Evolutionary conservation across 2,797 vertebrate species (phyloP), one percentile per base, ranked within the genome.

Genomic region (Carduelis carduelis): DNA sequence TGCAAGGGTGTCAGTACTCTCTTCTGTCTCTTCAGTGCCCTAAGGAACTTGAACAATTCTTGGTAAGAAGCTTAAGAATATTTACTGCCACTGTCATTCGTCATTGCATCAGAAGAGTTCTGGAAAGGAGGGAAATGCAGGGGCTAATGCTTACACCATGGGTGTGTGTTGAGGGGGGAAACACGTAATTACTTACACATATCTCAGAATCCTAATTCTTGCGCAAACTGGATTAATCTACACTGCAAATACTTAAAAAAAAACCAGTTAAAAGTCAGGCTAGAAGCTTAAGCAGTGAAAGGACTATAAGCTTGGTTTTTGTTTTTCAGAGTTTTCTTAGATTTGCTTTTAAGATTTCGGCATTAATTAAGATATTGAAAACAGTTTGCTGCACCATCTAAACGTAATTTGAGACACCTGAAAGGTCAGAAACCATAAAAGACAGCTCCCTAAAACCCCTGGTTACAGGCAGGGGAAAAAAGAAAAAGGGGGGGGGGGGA

Each of bases 391-490:
- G 9, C 2, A 21, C 39, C 14, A 71, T 69, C 12, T 68, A 37
- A 30, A 35, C 9, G 11, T 26, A 30, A 83, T 39, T 47, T 44
- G 39, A 78, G 21, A 78, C 9, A 79, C 14, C 43, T 49, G 26
- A 59, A 76, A 88, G 14, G 17, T 65, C 50, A 78, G 39, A 88
- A 83, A 56, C 30, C 12, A 7, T 24, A 21, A n/a, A 12, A 71
- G 9, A 71, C 2, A 1, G 4, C 35, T 75, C 14, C 18, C 57
- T 50, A 64, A 72, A 92, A 24, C 5, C 6, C 13, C 17, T 49
- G 70, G 26, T 20, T 34, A 16, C 12, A 5, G n/a, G 30, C 11
- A 20, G 3, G 0, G 0, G 1, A 14, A 15, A 16, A 18, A n/a
- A 23, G 23, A 32, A 16, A 8, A 2, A 2, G 7, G 3, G 7